Base-by-base conservation (phyloP, 2,888 invertebrate species). In the Agrilus mali region DNA sequence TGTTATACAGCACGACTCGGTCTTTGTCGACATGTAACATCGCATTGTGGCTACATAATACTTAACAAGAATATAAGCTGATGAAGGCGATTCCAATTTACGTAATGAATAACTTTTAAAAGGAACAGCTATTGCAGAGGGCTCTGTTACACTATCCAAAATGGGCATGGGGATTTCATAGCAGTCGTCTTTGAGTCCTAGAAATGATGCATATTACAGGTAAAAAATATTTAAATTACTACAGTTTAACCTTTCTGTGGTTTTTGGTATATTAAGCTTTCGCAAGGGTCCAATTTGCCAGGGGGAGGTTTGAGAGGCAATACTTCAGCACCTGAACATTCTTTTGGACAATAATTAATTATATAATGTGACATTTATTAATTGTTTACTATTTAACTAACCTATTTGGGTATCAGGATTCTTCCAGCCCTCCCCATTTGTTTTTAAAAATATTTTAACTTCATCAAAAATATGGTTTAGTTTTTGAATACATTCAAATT, bases 91-190 rank as follows among this genome's bases (percentile, higher is more conserved):
- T 46, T 60, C 60, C 15, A 70, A 52, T 22, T 73, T 74, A 22
- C 73, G 61, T 36, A 82, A 58, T 16, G 69, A 64, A 42, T 67
- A 64, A 8, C 63, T 59, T 53, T 69, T 74, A 40, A 80, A 69
- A 0, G 81, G 82, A 16, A 81, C 53, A 40, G 79, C 79, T 54
- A 82, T 73, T n/a, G 72, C 68, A 31, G 68, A 65, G 0, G 73
- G 69, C n/a, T 66, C 57, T 2, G 57, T 53, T 36, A 70, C 66
- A 61, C 78, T 74, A 53, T 76, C 75, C 33, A 81, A 69, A 47
- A 70, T 70, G 0, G 81, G 82, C 33, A 77, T 59, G 0, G 78
- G 77, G 36, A 77, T 61, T 16, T 56, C 50, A 14, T 38, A 10
- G 13, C 42, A n/a, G 7, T 2, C 14, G n/a, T n/a, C 7, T 20